phyloP scores from a whole-genome alignment of 2,888 invertebrate genomes.

The Dromius quadrimaculatus region DNA sequence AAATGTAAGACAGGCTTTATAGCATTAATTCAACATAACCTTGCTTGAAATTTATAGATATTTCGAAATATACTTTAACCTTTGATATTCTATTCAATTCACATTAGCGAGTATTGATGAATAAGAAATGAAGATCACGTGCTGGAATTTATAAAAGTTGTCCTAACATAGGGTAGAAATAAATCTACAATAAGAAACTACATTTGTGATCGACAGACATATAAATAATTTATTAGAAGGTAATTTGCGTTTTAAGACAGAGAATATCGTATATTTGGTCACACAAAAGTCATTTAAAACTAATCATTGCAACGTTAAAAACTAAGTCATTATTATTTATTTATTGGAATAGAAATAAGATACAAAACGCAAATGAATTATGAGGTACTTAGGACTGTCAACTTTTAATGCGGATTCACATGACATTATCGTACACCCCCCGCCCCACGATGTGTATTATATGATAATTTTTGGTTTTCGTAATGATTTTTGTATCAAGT shows the following conservation, averaged over 20 bases:
- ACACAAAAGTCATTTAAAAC: constrained; percentile 46
- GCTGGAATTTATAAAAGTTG: not conserved
- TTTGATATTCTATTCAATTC: no score
- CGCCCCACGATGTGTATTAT: no score
- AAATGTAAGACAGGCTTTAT: no score
- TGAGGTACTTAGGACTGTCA: no score
- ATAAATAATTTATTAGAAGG: constrained; percentile 40
- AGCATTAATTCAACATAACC: no score
- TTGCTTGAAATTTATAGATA: no score
- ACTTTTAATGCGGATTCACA: no score
- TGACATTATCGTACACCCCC: no score
- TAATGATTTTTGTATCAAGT: no score
- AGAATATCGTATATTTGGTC: constrained; percentile 30
- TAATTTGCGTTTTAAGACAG: constrained; percentile 42
- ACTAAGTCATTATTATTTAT: constrained; percentile 44
- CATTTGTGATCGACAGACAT: constrained; percentile 12
- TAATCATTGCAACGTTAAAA: constrained; percentile 46
- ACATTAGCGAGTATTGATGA: no score
- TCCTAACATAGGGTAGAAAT: not conserved
- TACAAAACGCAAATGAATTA: constrained; percentile 8
- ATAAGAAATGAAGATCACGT: not conserved
- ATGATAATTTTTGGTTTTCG: no score
- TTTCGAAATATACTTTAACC: no score
- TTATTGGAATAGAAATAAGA: constrained; percentile 12
- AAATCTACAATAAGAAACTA: constrained; percentile 15